A percentile compares a stretch with the other conserved stretches of the same genome.
phyloP scores from a whole-genome alignment of 35 echinoderm and acorn worm genomes.

The Apostichopus californicus region DNA sequence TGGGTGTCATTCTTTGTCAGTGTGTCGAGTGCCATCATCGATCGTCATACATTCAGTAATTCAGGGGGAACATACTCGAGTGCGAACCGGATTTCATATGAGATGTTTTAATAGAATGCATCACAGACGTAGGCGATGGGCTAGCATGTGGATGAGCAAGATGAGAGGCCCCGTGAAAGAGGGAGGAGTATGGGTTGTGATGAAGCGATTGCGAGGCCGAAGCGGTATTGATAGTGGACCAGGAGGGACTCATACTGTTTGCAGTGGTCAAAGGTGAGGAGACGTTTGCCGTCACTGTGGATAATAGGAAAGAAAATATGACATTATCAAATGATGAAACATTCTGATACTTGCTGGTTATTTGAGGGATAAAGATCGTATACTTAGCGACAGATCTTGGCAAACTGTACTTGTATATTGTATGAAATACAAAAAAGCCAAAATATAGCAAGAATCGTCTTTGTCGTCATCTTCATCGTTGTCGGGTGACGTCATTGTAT shows the following conservation, averaged over 20 bases:
- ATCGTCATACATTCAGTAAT: slow-evolving; percentile 62
- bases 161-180: slow-evolving; percentile 76
- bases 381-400: too few relatives aligned
- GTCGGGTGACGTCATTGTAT: too few relatives aligned
- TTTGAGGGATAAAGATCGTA: too few relatives aligned
- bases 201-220: slow-evolving; percentile 77
- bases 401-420: too few relatives aligned
- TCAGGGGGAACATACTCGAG: slow-evolving; percentile 85
- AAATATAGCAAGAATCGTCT: too few relatives aligned
- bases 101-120: slow-evolving; percentile 80
- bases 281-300: slow-evolving; percentile 37
- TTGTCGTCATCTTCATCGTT: too few relatives aligned
- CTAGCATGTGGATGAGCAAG: slow-evolving; percentile 67
- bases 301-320: background rate
- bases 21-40: too few relatives aligned
- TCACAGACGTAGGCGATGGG: slow-evolving; percentile 54
- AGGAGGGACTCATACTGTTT: slow-evolving; percentile 49
- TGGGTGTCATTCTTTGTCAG: too few relatives aligned
- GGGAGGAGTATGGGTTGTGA: slow-evolving; percentile 86
- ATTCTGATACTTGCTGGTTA: too few relatives aligned
- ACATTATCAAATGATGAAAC: background rate
- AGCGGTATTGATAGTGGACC: slow-evolving; percentile 55
- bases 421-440: too few relatives aligned
- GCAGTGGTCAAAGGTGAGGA: slow-evolving; percentile 60
- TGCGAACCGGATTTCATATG: slow-evolving; percentile 85